Base-by-base conservation (phyloP, 2,797 vertebrate genomes). In the Lagodon rhomboides region DNA sequence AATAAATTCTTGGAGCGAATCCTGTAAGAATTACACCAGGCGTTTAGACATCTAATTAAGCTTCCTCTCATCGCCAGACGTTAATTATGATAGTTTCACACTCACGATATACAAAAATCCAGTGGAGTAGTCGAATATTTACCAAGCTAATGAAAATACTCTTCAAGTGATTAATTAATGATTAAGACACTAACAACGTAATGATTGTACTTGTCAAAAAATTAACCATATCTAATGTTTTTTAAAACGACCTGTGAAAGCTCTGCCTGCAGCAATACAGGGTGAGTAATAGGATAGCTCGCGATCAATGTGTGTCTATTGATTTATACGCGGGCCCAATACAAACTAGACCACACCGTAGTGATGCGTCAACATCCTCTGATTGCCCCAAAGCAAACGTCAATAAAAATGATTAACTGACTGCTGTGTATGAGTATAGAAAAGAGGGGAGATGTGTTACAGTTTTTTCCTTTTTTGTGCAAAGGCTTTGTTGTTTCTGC, bases 331-430 rank as follows among this genome's bases (percentile, higher is more conserved):
- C 77, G 60, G 60, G 55, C 55, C 79, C 74, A 84, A 87, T 82
- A 89, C 75, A 84, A 89, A 82, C 71, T 62, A 73, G 85, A 92
- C 84, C 84, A 79, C 81, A 75, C 82, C 17, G 63, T 51, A 87
- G 65, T 80, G 86, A 82, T 85, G 85, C 74, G 82, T 89, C 89
- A 86, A 87, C 84, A 90, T 82, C 65, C 65, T 73, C 71, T 80
- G 80, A 89, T 85, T 88, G 85, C 84, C 81, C 74, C 64, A 53
- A 87, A 85, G 88, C 80, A 85, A 81, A 91, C 68, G 66, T 87
- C 89, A 86, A 89, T 92, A 83, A 59, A 72, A 89, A 84, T 90
- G 87, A 92, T 92, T 84, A 85, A 87, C 82, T 79, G 72, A 81
- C 74, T 74, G 62, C 74, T 62, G 70, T 72, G 62, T 49, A 18